Evolutionary conservation across 2,888 invertebrate species (phyloP).

Genomic region (Platycheirus rosarum): DNA sequence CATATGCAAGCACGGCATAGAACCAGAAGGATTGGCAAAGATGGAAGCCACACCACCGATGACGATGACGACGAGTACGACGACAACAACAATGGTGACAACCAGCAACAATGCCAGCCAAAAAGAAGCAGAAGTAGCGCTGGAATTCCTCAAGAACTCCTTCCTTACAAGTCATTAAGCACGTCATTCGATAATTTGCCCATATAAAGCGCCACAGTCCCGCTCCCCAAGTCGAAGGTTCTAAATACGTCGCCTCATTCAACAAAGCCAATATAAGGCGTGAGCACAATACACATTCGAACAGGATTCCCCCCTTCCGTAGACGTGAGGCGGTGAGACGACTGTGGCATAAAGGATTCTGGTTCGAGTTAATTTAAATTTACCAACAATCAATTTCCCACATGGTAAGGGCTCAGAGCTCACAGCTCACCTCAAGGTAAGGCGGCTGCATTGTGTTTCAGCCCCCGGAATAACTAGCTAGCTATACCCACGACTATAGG

Average conservation of each 20-base stretch:
- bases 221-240: slow-evolving; percentile 10
- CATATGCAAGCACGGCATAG: slow-evolving; percentile 57
- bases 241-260: slow-evolving; percentile 60
- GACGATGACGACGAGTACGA: slow-evolving; percentile 30
- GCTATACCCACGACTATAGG: neutral
- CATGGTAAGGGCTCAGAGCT: slow-evolving; percentile 47
- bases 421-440: slow-evolving; percentile 7
- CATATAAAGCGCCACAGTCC: slow-evolving; percentile 70
- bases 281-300: slow-evolving; percentile 52
- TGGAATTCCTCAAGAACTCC: slow-evolving; percentile 69
- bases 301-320: slow-evolving; percentile 18
- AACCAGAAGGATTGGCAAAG: slow-evolving; percentile 50
- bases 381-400: slow-evolving; percentile 74
- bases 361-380: slow-evolving; percentile 73
- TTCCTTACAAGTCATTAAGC: slow-evolving; percentile 74
- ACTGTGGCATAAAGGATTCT: slow-evolving; percentile 29
- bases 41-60: slow-evolving; percentile 64
- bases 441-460: slow-evolving; percentile 3
- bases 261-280: slow-evolving; percentile 74
- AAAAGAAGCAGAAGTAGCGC: slow-evolving; percentile 51
- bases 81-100: slow-evolving; percentile 49
- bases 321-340: neutral
- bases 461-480: slow-evolving; percentile 2
- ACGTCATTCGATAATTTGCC: slow-evolving; percentile 75
- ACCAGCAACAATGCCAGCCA: slow-evolving; percentile 64